These are phyloP conservation scores for Montipora sp. DNA, from an alignment of 64 coral and sea anemone species.

Conservation along the genomic window DNA sequence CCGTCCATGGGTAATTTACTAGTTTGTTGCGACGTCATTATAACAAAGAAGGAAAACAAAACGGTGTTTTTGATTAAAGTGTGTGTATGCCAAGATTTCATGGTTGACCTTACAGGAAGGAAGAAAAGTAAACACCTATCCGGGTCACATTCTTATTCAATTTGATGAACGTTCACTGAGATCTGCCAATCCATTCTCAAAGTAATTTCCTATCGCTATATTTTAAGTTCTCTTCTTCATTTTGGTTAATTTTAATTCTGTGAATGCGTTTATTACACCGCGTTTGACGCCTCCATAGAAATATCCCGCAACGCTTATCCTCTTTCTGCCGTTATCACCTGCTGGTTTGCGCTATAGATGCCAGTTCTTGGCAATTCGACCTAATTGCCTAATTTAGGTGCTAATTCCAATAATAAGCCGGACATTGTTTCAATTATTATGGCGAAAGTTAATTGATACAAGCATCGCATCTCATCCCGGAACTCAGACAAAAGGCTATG, in stretches of 20 bases:
- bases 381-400: slow-evolving; percentile 63
- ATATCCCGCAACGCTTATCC: slow-evolving; percentile 11
- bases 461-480: slow-evolving; percentile 19
- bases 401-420: slow-evolving; percentile 56
- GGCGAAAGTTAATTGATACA: slow-evolving; percentile 61
- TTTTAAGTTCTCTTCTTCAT: background rate
- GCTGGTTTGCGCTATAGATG: background rate
- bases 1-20: background rate
- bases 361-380: slow-evolving; percentile 32
- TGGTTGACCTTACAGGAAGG: slow-evolving; percentile 4
- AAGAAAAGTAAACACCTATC: slow-evolving; percentile 2
- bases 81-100: background rate
- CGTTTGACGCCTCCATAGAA: background rate
- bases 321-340: background rate
- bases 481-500: slow-evolving; percentile 50
- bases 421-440: slow-evolving; percentile 60
- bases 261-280: slow-evolving; percentile 13
- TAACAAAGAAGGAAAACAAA: background rate
- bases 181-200: background rate
- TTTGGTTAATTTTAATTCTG: slow-evolving; percentile 16
- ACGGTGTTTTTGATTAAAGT: slow-evolving; percentile 26
- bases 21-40: slow-evolving; percentile 5
- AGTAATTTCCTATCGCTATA: slow-evolving; percentile 1
- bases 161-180: background rate
- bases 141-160: background rate